Evolutionary conservation across 2,113 vertebrate genomes (phyloP).

Genomic region (Sebastes schlegelii): DNA sequence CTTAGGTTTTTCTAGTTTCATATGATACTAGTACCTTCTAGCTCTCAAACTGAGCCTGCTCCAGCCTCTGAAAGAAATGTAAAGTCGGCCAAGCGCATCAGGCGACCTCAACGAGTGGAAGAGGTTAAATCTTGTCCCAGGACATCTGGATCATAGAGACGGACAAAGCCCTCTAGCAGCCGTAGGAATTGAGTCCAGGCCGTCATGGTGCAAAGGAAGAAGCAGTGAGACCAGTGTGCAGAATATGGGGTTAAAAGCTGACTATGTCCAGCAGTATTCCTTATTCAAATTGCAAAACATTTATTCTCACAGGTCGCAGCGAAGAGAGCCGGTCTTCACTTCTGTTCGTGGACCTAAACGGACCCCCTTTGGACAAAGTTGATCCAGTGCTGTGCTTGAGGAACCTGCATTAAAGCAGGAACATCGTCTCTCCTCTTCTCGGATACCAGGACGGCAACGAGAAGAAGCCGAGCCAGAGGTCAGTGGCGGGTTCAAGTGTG

Average conservation of each 20-base stretch:
- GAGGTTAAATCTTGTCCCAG: neutral
- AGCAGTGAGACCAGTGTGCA: too few species aligned
- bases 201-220: neutral
- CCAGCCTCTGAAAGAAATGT: too few species aligned
- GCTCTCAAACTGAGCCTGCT: too few species aligned
- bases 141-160: neutral
- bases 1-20: too few species aligned
- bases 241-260: too few species aligned
- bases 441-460: neutral
- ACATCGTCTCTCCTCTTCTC: neutral
- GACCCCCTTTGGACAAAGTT: neutral
- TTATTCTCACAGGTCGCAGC: too few species aligned
- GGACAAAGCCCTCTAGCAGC: neutral
- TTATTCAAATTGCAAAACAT: too few species aligned
- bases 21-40: too few species aligned
- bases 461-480: neutral
- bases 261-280: too few species aligned
- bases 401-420: neutral
- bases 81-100: too few species aligned
- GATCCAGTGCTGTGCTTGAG: neutral
- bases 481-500: neutral
- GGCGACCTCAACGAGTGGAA: too few species aligned
- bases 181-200: neutral
- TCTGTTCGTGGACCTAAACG: neutral
- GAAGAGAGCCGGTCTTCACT: neutral